Percentiles rank a stretch among this genome's conserved stretches.
phyloP scores from a whole-genome alignment of 2,113 vertebrate species.

The Upupa epops region DNA sequence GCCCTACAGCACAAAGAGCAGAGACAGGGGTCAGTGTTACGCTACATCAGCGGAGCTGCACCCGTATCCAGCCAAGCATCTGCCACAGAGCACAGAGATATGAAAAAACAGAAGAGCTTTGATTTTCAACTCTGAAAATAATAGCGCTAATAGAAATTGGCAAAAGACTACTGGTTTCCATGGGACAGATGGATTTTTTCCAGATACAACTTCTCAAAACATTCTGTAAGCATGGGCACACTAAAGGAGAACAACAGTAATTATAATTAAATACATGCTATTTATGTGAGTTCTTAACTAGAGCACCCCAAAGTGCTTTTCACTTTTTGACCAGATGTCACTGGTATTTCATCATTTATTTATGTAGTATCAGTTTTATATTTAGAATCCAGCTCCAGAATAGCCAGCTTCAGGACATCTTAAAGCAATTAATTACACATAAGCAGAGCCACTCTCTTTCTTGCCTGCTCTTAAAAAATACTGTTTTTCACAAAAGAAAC shows the following conservation, averaged over 20 bases:
- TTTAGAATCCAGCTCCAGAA: conserved; percentile 33
- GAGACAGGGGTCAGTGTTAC: background rate
- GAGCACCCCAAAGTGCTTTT: conserved; percentile 23
- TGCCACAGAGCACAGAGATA: background rate
- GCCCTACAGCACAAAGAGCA: background rate
- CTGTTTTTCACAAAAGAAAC: conserved; percentile 34
- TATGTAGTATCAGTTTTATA: conserved; percentile 44
- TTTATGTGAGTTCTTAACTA: conserved; percentile 34
- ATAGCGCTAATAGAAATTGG: background rate
- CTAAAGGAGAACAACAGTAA: conserved; percentile 17
- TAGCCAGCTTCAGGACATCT: conserved; percentile 31
- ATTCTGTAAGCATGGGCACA: background rate
- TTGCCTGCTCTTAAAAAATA: conserved; percentile 28
- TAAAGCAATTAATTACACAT: conserved; percentile 35
- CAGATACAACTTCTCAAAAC: background rate
- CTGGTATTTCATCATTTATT: conserved; percentile 53
- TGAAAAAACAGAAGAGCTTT: background rate
- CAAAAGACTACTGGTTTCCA: background rate
- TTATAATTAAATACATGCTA: background rate
- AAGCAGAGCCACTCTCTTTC: conserved; percentile 40
- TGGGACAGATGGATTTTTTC: background rate
- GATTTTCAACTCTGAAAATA: background rate
- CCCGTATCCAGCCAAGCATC: background rate
- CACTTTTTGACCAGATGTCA: background rate
- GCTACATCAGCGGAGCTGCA: background rate